Conservation (phyloP, 2,113 vertebrate species). For the Xyrauchen texanus region DNA sequence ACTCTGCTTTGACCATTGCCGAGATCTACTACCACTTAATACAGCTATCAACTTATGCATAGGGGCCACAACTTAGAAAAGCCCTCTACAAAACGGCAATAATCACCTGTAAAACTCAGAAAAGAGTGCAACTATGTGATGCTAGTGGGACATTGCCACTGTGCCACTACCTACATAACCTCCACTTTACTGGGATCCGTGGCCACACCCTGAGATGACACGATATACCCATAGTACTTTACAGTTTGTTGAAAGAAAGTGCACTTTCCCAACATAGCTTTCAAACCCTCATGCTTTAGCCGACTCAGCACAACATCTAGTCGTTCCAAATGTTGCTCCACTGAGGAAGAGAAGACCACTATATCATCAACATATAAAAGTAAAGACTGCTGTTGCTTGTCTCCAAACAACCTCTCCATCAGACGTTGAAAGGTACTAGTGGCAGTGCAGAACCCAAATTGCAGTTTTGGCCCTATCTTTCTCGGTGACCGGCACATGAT, state of each 20-base stretch:
- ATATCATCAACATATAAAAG: not conserved
- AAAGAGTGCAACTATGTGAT: not conserved
- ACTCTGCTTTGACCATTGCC: too few species aligned
- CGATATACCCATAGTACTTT: not conserved
- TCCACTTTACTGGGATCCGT: constrained; percentile 1
- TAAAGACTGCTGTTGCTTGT: not conserved
- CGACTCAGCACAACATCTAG: not conserved
- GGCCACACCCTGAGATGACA: not conserved
- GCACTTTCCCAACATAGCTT: constrained; percentile 2
- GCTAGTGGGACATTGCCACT: not conserved
- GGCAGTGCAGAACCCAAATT: too few species aligned
- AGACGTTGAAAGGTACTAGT: too few species aligned
- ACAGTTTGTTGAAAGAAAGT: not conserved
- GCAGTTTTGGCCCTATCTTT: too few species aligned
- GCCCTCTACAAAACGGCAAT: not conserved
- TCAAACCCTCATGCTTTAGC: not conserved
- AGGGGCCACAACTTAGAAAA: not conserved
- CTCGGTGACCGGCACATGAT: too few species aligned
- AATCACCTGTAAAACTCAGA: constrained; percentile 9
- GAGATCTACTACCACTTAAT: not conserved
- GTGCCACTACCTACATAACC: not conserved
- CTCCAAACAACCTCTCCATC: not conserved
- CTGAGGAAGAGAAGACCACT: not conserved
- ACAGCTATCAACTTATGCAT: not conserved
- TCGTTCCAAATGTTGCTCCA: not conserved